Evolutionary conservation across 53 echinoderm and acorn worm genomes (phyloP), one percentile per base, ranked within the genome.

Genomic region (Apostichopus leukothele): DNA sequence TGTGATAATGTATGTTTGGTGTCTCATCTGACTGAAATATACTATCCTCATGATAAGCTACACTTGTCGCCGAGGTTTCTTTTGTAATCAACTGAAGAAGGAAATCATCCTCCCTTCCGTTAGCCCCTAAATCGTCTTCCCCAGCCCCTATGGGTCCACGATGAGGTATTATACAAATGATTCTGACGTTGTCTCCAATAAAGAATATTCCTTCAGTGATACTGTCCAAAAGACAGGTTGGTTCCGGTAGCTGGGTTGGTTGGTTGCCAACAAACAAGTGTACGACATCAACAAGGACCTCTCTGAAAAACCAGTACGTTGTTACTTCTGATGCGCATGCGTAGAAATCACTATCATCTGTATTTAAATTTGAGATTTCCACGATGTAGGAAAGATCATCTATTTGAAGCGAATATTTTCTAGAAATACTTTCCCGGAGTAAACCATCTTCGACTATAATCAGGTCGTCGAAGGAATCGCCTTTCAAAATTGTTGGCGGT

Each of bases 201-300:
- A 81, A 81, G 53, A 54, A 81, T 6, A 81, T 21, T 19, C 81
- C 81, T 81, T 10, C 14, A 18, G 16, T 52, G 9, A 81, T 10
- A n/a, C 81, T 21, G 59, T 81, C 59, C 19, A 55, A 54, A 21
- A 81, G n/a, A 20, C 81, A 81, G 50, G 51, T 81, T 18, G 81
- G 81, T 59, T 22, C 59, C 1, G 59, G 81, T 81, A 81, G 71
- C 39, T 39, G 39, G 18, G 18, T 71, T 19, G 71, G 71, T 71
- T 2, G 71, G 71, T 71, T 1, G 16, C 1, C 71, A 18, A 71
- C 71, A 2, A 71, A 71, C 71, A 71, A n/a, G 71, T 71, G 18
- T 6, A 71, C 71, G 71, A 71, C 18, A 18, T 71, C 71, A 19
- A 71, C 71, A 18, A 71, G 71, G 16, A 71, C 20, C 13, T 71